Conservation (phyloP, 2,888 invertebrate genomes). For the Lithosia quadra region DNA sequence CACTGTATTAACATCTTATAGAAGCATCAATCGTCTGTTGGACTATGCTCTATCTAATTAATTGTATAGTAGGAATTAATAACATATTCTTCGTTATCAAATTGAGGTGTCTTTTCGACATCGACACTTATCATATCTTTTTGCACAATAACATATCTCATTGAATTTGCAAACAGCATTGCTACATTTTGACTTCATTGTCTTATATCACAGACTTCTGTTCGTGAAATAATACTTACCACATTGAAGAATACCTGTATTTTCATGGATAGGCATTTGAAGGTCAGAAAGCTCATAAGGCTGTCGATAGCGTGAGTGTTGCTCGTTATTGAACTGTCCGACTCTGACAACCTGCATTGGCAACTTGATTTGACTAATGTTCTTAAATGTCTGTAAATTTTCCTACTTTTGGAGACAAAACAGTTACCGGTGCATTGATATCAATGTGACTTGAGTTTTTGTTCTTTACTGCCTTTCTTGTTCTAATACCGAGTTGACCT, state of each 20-base stretch:
- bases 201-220: neutral
- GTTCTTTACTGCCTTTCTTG: constrained; percentile 1
- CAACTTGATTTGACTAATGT: constrained; percentile 9
- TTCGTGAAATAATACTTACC: neutral
- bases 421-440: neutral
- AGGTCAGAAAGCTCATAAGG: constrained; percentile 12
- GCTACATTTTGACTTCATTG: neutral
- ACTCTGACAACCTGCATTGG: constrained; percentile 12
- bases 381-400: constrained; percentile 2
- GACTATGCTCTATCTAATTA: too few relatives aligned
- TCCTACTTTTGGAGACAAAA: neutral
- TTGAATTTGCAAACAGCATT: neutral
- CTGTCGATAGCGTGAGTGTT: constrained; percentile 2
- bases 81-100: too few relatives aligned
- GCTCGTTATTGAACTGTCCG: constrained; percentile 14
- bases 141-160: neutral
- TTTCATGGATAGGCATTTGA: constrained; percentile 11
- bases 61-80: too few relatives aligned
- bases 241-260: neutral
- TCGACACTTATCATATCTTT: too few relatives aligned
- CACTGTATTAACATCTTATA: too few relatives aligned
- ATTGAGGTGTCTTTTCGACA: too few relatives aligned
- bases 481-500: neutral
- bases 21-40: too few relatives aligned
- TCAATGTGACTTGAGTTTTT: neutral